phyloP scores from a whole-genome alignment of 2,113 vertebrate species.

The Megaceryle torquata region DNA sequence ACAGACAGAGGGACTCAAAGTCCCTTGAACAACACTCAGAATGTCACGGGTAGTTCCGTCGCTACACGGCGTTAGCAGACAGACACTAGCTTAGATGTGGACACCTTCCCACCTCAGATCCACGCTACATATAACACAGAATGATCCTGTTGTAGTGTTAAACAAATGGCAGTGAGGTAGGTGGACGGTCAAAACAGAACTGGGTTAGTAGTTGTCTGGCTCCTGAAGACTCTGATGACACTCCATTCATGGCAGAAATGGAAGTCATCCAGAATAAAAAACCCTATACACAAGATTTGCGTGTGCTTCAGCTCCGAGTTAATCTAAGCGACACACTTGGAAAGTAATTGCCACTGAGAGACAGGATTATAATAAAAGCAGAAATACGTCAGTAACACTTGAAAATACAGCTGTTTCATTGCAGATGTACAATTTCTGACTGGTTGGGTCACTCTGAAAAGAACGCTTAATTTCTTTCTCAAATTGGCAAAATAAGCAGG shows the following conservation, averaged over 20 bases:
- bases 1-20: not conserved
- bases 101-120: not conserved
- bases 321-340: not conserved
- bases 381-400: constrained; percentile 41
- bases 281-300: not conserved
- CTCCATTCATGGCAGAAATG: not conserved
- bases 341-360: constrained; percentile 29
- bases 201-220: not conserved
- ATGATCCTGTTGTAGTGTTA: fast-evolving
- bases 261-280: not conserved
- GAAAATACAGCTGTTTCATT: not conserved
- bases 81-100: not conserved
- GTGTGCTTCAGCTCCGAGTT: not conserved
- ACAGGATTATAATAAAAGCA: constrained; percentile 36
- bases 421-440: constrained; percentile 23
- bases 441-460: constrained; percentile 25
- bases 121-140: not conserved
- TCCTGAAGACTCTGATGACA: not conserved
- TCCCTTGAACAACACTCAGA: not conserved
- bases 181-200: not conserved
- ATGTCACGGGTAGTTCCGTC: not conserved
- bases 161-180: not conserved
- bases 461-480: constrained; percentile 23
- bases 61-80: not conserved
- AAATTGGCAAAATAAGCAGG: constrained; percentile 42